A percentile compares a stretch with the other conserved stretches of the same genome.
These are phyloP conservation scores for Tapera naevia DNA, from an alignment of 2,797 vertebrate genomes.

Conservation along the genomic window DNA sequence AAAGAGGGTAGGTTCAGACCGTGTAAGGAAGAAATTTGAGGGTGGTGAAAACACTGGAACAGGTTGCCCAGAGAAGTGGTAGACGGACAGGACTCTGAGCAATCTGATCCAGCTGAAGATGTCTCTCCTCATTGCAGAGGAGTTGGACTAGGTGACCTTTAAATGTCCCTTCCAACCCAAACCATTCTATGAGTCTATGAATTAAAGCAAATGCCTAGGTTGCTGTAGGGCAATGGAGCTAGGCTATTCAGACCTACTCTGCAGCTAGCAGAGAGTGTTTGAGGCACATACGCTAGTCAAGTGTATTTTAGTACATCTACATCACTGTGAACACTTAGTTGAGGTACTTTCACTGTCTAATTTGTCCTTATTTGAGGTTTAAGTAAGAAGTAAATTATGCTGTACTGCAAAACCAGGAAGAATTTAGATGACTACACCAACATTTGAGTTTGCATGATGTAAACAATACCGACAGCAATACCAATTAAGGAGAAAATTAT, in stretches of 20 bases:
- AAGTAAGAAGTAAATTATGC: neutral
- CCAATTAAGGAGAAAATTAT: slow-evolving; percentile 21
- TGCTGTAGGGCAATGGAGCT: neutral
- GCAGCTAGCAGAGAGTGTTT: neutral
- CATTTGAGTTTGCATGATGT: neutral
- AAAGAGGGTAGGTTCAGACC: too few species aligned
- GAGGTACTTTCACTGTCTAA: neutral
- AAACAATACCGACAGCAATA: slow-evolving; percentile 3
- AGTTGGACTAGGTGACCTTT: too few species aligned
- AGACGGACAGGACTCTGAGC: too few species aligned
- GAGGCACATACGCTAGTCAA: neutral
- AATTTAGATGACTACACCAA: neutral
- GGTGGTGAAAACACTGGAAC: too few species aligned
- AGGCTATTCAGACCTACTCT: neutral
- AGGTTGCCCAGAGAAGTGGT: too few species aligned
- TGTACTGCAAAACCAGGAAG: neutral
- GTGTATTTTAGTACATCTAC: neutral
- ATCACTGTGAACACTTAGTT: too few species aligned
- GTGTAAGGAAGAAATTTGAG: too few species aligned
- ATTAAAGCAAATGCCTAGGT: neutral
- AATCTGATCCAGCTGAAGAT: too few species aligned
- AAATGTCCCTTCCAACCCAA: too few species aligned
- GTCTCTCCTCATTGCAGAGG: too few species aligned
- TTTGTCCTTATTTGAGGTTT: neutral
- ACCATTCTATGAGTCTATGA: neutral